These are phyloP conservation scores for Cotesia typhae DNA, from an alignment of 1,140 invertebrate genomes.

Conservation along the genomic window DNA sequence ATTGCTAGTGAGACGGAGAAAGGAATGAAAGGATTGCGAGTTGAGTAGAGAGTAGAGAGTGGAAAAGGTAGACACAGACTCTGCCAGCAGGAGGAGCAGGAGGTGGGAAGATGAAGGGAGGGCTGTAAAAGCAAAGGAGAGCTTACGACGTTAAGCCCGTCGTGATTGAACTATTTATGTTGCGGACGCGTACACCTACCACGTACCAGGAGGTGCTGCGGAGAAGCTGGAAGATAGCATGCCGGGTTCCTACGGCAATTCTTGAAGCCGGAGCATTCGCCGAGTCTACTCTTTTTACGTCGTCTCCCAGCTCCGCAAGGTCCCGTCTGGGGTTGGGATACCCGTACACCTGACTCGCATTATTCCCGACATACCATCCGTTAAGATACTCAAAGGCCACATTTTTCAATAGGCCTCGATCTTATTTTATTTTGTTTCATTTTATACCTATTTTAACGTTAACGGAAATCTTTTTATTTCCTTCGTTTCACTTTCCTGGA, in stretches of 20 bases:
- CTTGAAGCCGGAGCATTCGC: no score
- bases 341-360: constrained; percentile 26
- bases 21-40: not conserved
- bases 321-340: not conserved
- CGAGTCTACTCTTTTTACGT: not conserved
- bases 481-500: no score
- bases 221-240: not conserved
- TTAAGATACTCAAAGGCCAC: constrained; percentile 10
- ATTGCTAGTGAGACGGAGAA: constrained; percentile 7
- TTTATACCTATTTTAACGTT: not conserved
- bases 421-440: constrained; percentile 5
- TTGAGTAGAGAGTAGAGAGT: not conserved
- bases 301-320: not conserved
- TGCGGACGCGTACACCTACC: constrained; percentile 23
- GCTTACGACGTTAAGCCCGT: constrained; percentile 49
- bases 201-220: not conserved
- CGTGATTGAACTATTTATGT: constrained; percentile 56
- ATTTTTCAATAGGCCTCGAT: constrained; percentile 25
- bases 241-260: no score
- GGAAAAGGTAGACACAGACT: constrained; percentile 1
- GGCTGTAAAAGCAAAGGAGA: constrained; percentile 33
- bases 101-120: not conserved
- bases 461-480: not conserved
- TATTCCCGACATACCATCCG: constrained; percentile 18
- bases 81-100: not conserved